These are phyloP conservation scores for Rhagium mordax DNA, from an alignment of 2,888 invertebrate genomes.

Conservation along the genomic window DNA sequence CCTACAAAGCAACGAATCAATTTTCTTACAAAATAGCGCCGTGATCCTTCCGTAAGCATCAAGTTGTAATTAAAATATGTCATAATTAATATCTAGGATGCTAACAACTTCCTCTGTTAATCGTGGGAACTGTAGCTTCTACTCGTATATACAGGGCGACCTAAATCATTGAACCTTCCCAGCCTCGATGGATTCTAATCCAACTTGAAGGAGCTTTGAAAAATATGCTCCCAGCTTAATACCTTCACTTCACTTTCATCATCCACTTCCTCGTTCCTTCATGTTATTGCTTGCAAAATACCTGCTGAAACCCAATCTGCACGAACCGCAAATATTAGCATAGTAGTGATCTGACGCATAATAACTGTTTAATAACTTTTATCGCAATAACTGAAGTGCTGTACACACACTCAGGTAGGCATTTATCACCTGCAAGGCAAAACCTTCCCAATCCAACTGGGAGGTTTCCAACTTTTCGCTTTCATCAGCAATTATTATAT, in stretches of 20 bases:
- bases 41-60: neutral
- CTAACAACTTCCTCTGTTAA: conserved; percentile 1
- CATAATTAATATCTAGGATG: conserved; percentile 11
- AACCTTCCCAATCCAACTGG: too few relatives aligned
- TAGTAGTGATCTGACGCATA: neutral
- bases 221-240: neutral
- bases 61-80: conserved; percentile 9
- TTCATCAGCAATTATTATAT: conserved; percentile 8
- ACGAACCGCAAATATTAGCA: neutral
- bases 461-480: neutral
- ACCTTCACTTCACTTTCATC: too few relatives aligned
- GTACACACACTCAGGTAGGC: neutral
- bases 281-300: neutral
- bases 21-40: neutral
- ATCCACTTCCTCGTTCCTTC: too few relatives aligned
- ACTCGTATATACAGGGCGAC: neutral
- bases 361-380: neutral
- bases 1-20: too few relatives aligned
- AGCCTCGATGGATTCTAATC: too few relatives aligned
- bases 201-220: too few relatives aligned
- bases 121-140: neutral
- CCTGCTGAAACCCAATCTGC: neutral
- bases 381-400: neutral
- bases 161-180: too few relatives aligned
- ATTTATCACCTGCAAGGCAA: neutral